Conservation (phyloP, 1,140 invertebrate genomes). For the Calephelis nemesis region DNA sequence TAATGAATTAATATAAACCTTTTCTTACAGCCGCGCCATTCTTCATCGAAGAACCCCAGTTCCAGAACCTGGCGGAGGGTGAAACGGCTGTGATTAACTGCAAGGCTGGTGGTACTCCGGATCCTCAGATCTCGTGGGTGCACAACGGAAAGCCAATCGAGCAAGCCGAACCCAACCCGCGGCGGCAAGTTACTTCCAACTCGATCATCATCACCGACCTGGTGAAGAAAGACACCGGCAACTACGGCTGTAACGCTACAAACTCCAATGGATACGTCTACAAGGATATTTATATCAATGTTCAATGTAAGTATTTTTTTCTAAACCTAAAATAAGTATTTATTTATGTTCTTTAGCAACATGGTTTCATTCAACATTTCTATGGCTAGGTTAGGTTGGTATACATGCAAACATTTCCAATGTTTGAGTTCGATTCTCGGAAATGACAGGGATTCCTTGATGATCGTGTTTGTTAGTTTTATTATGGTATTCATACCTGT, state of each 20-base stretch:
- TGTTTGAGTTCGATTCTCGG: no score
- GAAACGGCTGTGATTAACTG: conserved; percentile 94
- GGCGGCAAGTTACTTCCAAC: conserved; percentile 85
- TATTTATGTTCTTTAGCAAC: no score
- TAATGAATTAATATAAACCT: conserved; percentile 12
- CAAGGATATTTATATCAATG: conserved; percentile 98
- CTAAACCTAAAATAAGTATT: neutral
- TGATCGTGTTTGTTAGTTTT: no score
- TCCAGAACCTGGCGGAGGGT: conserved; percentile 93
- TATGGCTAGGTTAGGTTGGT: no score
- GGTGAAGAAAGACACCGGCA: conserved; percentile 94
- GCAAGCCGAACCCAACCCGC: conserved; percentile 86
- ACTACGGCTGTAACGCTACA: conserved; percentile 99
- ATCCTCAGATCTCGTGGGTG: conserved; percentile 96
- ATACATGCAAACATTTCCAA: no score
- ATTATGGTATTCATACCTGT: no score
- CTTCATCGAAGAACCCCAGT: conserved; percentile 94
- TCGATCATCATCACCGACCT: conserved; percentile 91
- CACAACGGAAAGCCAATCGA: conserved; percentile 95
- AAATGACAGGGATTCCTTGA: no score
- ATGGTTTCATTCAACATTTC: no score
- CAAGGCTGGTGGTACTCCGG: conserved; percentile 91
- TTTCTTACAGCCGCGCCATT: conserved; percentile 88
- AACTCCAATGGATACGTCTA: conserved; percentile 99
- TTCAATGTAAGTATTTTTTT: conserved; percentile 81